Evolutionary conservation across 2,888 invertebrate species (phyloP), one percentile per base, ranked within the genome.

Genomic region (Folsomia candida): DNA sequence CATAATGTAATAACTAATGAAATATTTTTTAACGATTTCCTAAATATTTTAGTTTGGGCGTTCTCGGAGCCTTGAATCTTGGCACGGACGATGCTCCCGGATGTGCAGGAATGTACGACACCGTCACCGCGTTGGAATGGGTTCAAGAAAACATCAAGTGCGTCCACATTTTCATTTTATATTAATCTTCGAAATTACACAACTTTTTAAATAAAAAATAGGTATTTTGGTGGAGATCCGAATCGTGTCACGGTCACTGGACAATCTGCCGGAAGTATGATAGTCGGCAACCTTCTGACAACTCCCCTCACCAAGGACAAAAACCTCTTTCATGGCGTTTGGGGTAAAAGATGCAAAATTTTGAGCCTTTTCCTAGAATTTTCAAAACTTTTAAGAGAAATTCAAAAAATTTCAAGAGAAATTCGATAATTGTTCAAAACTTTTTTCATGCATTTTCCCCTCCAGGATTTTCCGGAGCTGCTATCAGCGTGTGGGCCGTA

Each of bases 61-160:
- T 47, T 61, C 26, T 25, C 58, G 76, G 76, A 0, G 72, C 74
- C 6, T 63, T 77, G 11, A 77, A 77, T 65, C 70, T 77, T 6
- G 74, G 71, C 51, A 69, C 72, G 28, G 70, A 73, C 20, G 69
- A 64, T 20, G 75, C 73, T 60, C 76, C 76, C 1, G 76, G 76
- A 59, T 74, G 74, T 60, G 76, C 73, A 27, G 72, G 63, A 1
- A 57, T 70, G 68, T 76, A 76, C 51, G 77, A 77, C 51, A 51
- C 57, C 70, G 29, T 76, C 24, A 71, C 72, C 2, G 74, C 72
- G 2, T 47, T 77, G 2, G 67, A 74, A 65, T 77, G 75, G 75
- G 70, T 77, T 20, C 67, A 77, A 25, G 59, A 58, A 24, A 68
- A 76, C 61, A 76, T 77, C 58, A 37, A n/a, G 71, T 69, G 51